Evolutionary conservation across 2,888 invertebrate species (phyloP).

Genomic region (Philereme transversata): DNA sequence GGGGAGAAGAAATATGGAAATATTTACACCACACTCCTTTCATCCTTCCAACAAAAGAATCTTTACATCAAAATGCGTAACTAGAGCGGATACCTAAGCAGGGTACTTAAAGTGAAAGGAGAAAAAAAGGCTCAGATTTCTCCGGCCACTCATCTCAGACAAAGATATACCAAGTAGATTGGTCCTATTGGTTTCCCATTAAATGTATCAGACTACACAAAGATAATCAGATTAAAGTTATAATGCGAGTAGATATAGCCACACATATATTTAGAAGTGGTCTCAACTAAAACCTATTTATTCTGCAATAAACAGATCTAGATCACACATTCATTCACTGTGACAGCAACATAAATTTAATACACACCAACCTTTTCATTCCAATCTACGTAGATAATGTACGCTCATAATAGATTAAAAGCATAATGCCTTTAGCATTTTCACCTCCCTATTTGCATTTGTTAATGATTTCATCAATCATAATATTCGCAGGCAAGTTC

Average conservation of each 20-base stretch:
- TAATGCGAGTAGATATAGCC: background rate
- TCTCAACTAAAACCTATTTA: slow-evolving; percentile 14
- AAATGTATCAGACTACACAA: background rate
- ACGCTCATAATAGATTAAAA: slow-evolving; percentile 11
- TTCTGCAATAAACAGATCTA: slow-evolving; percentile 18
- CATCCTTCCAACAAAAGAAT: slow-evolving; percentile 31
- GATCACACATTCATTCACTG: slow-evolving; percentile 24
- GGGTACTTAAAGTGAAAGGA: background rate
- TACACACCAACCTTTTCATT: slow-evolving; percentile 22
- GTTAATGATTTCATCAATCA: slow-evolving; percentile 33
- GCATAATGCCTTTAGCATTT: slow-evolving; percentile 17
- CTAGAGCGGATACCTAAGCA: background rate
- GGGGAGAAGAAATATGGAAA: slow-evolving; percentile 28
- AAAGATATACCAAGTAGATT: no score
- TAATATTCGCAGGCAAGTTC: slow-evolving; percentile 23
- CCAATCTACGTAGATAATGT: slow-evolving; percentile 4
- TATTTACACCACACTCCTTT: slow-evolving; percentile 30
- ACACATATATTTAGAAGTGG: slow-evolving; percentile 2
- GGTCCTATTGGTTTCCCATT: no score
- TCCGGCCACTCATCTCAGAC: no score
- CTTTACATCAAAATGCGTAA: slow-evolving; percentile 19
- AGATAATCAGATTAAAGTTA: slow-evolving; percentile 8
- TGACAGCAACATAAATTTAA: slow-evolving; percentile 22
- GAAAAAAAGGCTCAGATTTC: no score
- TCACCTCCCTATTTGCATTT: slow-evolving; percentile 29